These are phyloP conservation scores for Microtus richardsoni DNA, from an alignment of 2,113 vertebrate species.

Conservation along the genomic window DNA sequence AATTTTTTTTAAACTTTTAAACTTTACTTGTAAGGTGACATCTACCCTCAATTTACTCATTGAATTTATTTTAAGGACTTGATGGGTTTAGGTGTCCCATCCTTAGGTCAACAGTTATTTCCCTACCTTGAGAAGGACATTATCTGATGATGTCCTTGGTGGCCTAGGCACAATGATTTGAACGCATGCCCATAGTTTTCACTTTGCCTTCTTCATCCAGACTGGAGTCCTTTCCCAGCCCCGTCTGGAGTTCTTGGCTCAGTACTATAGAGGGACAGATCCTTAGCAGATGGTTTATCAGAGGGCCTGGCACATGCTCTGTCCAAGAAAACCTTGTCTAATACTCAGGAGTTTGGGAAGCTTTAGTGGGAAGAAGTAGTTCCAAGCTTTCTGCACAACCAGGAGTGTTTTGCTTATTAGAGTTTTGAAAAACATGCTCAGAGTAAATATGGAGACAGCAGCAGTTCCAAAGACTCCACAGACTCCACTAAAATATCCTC, in stretches of 20 bases:
- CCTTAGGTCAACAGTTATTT: neutral
- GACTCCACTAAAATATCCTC: neutral
- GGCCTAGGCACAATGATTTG: slow-evolving; percentile 45
- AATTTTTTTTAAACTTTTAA: neutral
- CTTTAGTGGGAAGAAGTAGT: slow-evolving; percentile 48
- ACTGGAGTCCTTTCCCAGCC: slow-evolving; percentile 58
- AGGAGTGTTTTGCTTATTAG: slow-evolving; percentile 77
- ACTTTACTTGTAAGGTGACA: neutral
- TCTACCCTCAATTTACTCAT: slow-evolving; percentile 2
- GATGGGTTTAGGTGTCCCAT: neutral
- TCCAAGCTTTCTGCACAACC: slow-evolving; percentile 59
- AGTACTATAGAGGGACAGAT: slow-evolving; percentile 68
- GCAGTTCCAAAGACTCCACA: slow-evolving; percentile 13
- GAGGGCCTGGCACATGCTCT: slow-evolving; percentile 73
- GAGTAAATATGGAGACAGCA: slow-evolving; percentile 68
- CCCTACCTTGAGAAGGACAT: neutral
- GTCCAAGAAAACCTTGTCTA: slow-evolving; percentile 70
- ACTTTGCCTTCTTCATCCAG: slow-evolving; percentile 62
- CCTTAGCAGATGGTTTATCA: slow-evolving; percentile 82
- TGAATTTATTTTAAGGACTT: neutral
- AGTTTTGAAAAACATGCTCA: slow-evolving; percentile 59
- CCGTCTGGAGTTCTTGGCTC: slow-evolving; percentile 80
- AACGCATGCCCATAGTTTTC: slow-evolving; percentile 47
- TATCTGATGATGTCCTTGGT: slow-evolving; percentile 58
- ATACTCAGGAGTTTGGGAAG: slow-evolving; percentile 74